Base-by-base conservation (phyloP, 2,113 vertebrate genomes). In the Solea senegalensis region DNA sequence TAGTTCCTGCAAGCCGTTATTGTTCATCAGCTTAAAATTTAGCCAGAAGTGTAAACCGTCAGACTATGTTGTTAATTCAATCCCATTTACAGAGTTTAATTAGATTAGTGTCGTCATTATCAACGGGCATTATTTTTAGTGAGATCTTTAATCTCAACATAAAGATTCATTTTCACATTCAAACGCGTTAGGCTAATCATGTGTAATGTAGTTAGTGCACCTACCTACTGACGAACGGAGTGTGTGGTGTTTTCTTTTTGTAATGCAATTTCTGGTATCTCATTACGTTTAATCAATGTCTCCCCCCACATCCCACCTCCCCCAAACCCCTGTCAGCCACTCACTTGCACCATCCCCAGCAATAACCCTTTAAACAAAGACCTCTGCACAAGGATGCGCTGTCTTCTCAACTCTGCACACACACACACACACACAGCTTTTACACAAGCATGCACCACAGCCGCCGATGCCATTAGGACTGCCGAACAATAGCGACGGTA, bases 231-330 rank as follows among this genome's bases (percentile, higher is more conserved):
- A 66, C 60, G 15, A 27, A 41, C 48, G 41, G 26, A 14, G 53
- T 65, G 63, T 76, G 76, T 56, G 9, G 61, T 5, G 49, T 49
- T 65, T 9, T 8, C n/a, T 67, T 60, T 66, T 80, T 57, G 10
- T 83, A 45, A 86, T 80, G 58, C 68, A 40, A 82, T 86, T 72
- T 78, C 76, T 65, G 51, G 52, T 78, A 69, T 88, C 82, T 80
- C 63, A 81, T 90, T 83, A 83, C 81, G 65, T 80, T 64, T 77
- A 86, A 85, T 89, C 85, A 79, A 43, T 55, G 27, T 72, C 65
- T 27, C 60, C 65, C 12, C 56, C 68, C 21, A 21, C 21, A 21
- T 21, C 21, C 21, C 21, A 21, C 21, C 21, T 21, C 65, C 12
- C 56, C 68, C 34, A 34, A 52, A 55, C 66, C 48, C 34, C 65